Base-by-base conservation (phyloP, 2,113 vertebrate genomes). In the Pseudolaguvia tuberculata region DNA sequence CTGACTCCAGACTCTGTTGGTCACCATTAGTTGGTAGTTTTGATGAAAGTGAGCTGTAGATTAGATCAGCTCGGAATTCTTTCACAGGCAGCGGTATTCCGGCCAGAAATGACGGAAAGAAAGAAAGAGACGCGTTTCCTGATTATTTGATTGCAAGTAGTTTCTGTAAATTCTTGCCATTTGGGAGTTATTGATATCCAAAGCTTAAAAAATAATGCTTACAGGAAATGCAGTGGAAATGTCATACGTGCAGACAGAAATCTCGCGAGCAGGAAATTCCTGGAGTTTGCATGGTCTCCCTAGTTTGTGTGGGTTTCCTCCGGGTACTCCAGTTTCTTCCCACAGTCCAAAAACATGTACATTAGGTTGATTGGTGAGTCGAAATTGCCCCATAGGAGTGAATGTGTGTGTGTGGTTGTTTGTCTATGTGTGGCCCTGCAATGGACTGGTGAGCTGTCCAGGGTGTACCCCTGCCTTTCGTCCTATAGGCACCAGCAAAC, bases 31-130 rank as follows among this genome's bases (percentile, higher is more conserved):
- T 45, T 50, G 52, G 48, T 57, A 71, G 47, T 70, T 70, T 62
- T 70, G 67, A 77, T 77, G 67, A 77, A 71, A 77, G 75, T 47
- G 23, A n/a, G 51, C 62, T 12, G 2, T 76, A 77, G 75, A 77
- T 77, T 71, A 63, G 23, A 77, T 77, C 67, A 11, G 57, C 48
- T 42, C 45, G 2, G 57, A 70, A 77, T 77, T 77, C 67, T 52
- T 70, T 62, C 58, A 61, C n/a, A 53, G 45, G 57, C 47, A 53
- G 48, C 42, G 51, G 56, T 62, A 53, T 77, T 77, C 55, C n/a
- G 48, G 23, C 75, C 58, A 62, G 63, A 77, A 77, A 71, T 71
- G 75, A 70, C 67, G 31, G 61, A 77, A 77, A 45, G 67, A 63
- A 77, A 62, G 75, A 70, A 77, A 62, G 75, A 70, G 59, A 55